Evolutionary conservation across 2,797 vertebrate species (phyloP).

Genomic region (Pipistrellus kuhlii): DNA sequence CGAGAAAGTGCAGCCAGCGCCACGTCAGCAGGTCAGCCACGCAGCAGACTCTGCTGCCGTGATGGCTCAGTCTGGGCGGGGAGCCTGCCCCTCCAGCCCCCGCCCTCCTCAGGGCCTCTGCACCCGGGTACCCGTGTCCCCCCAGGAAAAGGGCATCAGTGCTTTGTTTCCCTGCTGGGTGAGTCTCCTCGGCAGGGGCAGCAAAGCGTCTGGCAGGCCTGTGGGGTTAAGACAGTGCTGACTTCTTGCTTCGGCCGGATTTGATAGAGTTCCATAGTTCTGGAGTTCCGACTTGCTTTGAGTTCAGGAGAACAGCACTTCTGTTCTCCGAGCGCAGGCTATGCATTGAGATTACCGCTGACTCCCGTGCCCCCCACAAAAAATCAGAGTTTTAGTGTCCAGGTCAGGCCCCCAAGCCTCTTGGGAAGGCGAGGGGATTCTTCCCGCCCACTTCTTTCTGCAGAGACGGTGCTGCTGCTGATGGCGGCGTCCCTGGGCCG

Average conservation of each 20-base stretch:
- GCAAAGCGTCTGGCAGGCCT: rapidly evolving
- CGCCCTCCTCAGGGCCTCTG: constrained; percentile 75
- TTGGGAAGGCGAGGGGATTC: neutral
- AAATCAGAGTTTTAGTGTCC: neutral
- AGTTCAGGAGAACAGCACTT: no score
- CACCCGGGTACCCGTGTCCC: constrained; percentile 48
- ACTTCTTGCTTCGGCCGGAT: no score
- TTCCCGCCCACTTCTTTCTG: rapidly evolving
- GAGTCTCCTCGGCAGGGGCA: rapidly evolving
- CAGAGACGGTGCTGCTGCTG: rapidly evolving
- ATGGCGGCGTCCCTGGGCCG: rapidly evolving
- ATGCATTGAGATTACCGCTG: rapidly evolving
- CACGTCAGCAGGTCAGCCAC: neutral
- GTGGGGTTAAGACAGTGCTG: rapidly evolving
- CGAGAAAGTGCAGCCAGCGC: neutral
- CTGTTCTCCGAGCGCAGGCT: no score
- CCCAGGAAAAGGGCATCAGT: neutral
- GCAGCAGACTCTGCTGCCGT: neutral
- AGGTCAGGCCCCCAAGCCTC: rapidly evolving
- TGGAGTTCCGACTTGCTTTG: neutral
- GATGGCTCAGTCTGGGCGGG: constrained; percentile 45
- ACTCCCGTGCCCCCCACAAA: rapidly evolving
- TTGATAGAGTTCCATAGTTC: rapidly evolving
- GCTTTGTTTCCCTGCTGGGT: neutral
- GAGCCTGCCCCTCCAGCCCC: constrained; percentile 63